phyloP scores from a whole-genome alignment of 2,113 vertebrate genomes.

The Campylorhamphus procurvoides region DNA sequence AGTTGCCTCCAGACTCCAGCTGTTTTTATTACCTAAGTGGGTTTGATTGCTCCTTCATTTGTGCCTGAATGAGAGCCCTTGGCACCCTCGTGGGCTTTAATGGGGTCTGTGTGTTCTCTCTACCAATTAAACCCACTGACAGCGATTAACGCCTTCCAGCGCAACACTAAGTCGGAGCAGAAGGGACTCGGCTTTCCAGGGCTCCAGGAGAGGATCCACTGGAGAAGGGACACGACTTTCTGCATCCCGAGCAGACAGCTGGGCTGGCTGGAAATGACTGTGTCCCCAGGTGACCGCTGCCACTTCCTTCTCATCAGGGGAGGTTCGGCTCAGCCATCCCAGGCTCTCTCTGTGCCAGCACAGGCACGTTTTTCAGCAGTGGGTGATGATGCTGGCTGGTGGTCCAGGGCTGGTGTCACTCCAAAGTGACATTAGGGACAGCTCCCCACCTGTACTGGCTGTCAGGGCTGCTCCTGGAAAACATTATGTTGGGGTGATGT shows the following conservation, averaged over 20 bases:
- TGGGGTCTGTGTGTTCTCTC: slow-evolving; percentile 22
- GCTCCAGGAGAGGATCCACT: neutral
- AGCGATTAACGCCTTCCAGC: slow-evolving; percentile 11
- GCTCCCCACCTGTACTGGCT: neutral
- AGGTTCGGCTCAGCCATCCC: fast-evolving
- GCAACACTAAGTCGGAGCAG: fast-evolving
- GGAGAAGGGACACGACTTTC: neutral
- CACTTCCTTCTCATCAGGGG: neutral
- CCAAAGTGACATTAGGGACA: fast-evolving
- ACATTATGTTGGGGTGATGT: fast-evolving
- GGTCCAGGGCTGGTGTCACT: neutral
- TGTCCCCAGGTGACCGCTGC: neutral
- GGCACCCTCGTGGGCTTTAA: slow-evolving; percentile 54
- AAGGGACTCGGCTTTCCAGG: neutral
- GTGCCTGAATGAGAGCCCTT: slow-evolving; percentile 36
- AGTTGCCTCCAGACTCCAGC: slow-evolving; percentile 51
- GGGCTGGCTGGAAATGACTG: neutral
- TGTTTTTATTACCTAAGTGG: slow-evolving; percentile 66
- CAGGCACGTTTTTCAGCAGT: fast-evolving
- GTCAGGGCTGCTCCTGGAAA: neutral
- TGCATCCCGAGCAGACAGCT: neutral
- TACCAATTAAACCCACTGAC: slow-evolving; percentile 44
- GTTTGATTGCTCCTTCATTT: slow-evolving; percentile 51
- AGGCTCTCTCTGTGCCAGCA: fast-evolving
- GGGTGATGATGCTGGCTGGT: neutral